Percentiles rank a stretch among this genome's conserved stretches.
Evolutionary conservation across 2,113 vertebrate genomes (phyloP).

Genomic region (Nettapus auritus): DNA sequence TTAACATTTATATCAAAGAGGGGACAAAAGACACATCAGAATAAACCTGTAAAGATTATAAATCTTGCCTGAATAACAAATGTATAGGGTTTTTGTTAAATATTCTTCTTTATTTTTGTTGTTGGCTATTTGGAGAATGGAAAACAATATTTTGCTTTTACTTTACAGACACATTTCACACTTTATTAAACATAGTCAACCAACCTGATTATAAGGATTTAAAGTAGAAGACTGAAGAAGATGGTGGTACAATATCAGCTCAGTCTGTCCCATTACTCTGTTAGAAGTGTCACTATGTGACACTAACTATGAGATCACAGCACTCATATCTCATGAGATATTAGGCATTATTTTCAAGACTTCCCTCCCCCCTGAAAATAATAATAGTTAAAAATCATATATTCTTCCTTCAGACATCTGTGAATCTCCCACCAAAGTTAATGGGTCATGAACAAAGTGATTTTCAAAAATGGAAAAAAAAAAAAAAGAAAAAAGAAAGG

Average conservation of each 20-base stretch:
- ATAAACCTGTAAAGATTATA: not conserved
- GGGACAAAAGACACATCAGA: not conserved
- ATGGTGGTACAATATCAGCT: not conserved
- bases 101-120: not conserved
- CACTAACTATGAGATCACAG: not conserved
- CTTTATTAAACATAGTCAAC: not conserved
- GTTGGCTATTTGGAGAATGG: not conserved
- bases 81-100: not conserved
- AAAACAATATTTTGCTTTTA: not conserved
- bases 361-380: fast-evolving
- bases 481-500: too few relatives aligned
- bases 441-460: not conserved
- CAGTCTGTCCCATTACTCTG: not conserved
- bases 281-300: not conserved
- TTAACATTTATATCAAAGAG: not conserved
- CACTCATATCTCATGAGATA: not conserved
- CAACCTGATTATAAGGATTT: not conserved
- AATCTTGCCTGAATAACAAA: not conserved
- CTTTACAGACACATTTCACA: not conserved
- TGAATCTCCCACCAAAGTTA: not conserved
- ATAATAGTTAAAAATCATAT: too few relatives aligned
- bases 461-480: too few relatives aligned
- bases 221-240: not conserved
- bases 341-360: not conserved
- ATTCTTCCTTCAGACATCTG: not conserved